phyloP scores from a whole-genome alignment of 2,888 invertebrate species.

The Drosophila prostipennis region DNA sequence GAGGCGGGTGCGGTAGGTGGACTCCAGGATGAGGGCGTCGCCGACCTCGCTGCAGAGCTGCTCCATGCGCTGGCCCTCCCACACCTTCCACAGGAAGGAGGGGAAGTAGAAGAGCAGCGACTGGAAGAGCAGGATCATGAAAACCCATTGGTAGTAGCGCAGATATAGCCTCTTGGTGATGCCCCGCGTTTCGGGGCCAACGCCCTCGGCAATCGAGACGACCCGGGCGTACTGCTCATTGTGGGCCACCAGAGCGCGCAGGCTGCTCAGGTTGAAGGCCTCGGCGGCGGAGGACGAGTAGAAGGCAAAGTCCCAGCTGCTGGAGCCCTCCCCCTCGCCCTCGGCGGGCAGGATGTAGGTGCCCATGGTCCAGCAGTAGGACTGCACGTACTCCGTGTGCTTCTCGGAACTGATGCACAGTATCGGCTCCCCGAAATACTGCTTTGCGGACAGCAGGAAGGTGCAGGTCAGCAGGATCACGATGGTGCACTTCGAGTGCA shows the following conservation, averaged over 20 bases:
- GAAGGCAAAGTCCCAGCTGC: constrained; percentile 6
- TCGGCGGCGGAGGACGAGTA: constrained; percentile 71
- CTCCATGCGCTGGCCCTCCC: constrained; percentile 84
- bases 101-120: constrained; percentile 79
- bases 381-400: constrained; percentile 88
- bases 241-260: constrained; percentile 41
- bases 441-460: constrained; percentile 90
- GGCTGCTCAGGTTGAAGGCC: constrained; percentile 52
- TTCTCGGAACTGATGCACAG: constrained; percentile 88
- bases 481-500: constrained; percentile 90
- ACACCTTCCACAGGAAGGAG: constrained; percentile 79
- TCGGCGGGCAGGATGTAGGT: constrained; percentile 86
- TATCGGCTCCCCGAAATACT: constrained; percentile 94
- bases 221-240: constrained; percentile 61
- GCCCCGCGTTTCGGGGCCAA: constrained; percentile 59
- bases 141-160: constrained; percentile 82
- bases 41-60: constrained; percentile 77
- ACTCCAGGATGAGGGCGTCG: constrained; percentile 61
- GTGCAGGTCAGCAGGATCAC: constrained; percentile 89
- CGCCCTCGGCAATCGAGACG: constrained; percentile 71
- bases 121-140: constrained; percentile 79
- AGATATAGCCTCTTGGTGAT: constrained; percentile 67
- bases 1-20: constrained; percentile 56
- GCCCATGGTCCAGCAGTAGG: constrained; percentile 92
- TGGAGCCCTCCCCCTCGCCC: constrained; percentile 12